phyloP scores from a whole-genome alignment of 2,888 invertebrate genomes.

The Gibbula magus region DNA sequence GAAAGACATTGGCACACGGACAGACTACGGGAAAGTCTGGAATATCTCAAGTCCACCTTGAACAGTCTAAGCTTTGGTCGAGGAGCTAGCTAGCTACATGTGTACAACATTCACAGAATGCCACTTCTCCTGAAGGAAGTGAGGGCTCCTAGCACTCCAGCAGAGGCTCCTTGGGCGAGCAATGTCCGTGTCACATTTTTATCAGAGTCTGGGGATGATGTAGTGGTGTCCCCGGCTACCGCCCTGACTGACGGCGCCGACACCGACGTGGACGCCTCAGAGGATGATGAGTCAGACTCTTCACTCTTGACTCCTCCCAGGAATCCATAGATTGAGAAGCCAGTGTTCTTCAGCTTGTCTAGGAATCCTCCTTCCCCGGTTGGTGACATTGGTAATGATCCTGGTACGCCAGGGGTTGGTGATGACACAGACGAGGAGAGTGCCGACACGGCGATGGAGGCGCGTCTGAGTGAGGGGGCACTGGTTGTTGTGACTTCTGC shows the following conservation, averaged over 20 bases:
- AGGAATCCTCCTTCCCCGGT: conserved; percentile 40
- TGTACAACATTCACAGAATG: conserved; percentile 46
- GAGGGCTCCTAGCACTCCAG: conserved; percentile 61
- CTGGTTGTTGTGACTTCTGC: not conserved
- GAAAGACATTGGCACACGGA: not conserved
- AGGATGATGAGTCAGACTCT: conserved; percentile 7
- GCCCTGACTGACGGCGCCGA: not conserved
- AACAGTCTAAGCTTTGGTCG: not conserved
- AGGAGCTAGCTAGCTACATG: not conserved
- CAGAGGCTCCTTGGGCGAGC: conserved; percentile 36
- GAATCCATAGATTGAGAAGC: conserved; percentile 54
- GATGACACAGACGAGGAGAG: not conserved
- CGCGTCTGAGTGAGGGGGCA: not conserved
- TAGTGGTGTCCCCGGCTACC: not conserved
- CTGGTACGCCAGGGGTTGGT: not conserved
- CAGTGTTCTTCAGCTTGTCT: conserved; percentile 58
- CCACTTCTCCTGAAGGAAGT: conserved; percentile 59
- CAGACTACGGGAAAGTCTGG: conserved; percentile 4
- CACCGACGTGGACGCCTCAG: not conserved
- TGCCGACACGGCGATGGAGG: not conserved
- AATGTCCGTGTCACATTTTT: not conserved
- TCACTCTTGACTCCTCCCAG: conserved; percentile 33
- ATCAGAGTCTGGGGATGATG: not conserved
- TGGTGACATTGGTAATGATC: conserved; percentile 3
- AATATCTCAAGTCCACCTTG: conserved; percentile 3